Percentiles rank a stretch among this genome's conserved stretches.
Conservation (phyloP, 2,888 invertebrate genomes). For the Saturnia japonica region DNA sequence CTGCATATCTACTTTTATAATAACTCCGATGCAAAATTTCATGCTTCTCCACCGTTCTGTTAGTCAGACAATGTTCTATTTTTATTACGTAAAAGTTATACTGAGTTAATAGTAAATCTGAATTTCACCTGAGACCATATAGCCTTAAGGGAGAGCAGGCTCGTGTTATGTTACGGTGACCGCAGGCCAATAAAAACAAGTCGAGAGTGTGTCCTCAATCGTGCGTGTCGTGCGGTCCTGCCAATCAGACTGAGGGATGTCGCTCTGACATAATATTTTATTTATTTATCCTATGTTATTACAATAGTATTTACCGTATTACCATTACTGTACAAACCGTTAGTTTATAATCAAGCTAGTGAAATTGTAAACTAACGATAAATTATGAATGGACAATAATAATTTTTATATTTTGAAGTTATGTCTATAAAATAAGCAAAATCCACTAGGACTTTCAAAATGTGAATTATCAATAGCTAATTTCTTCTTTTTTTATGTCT, state of each 20-base stretch:
- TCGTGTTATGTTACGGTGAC: slow-evolving; percentile 75
- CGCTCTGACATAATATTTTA: slow-evolving; percentile 19
- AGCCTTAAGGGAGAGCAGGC: slow-evolving; percentile 41
- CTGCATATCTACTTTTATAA: no score
- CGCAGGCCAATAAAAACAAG: slow-evolving; percentile 78
- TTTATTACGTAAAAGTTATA: background rate
- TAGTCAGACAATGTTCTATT: background rate
- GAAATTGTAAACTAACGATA: no score
- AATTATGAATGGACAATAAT: no score
- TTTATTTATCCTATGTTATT: background rate
- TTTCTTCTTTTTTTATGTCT: no score
- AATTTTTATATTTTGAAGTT: no score
- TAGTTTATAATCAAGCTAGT: no score
- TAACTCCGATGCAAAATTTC: background rate
- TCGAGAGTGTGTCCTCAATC: slow-evolving; percentile 76
- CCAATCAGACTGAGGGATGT: slow-evolving; percentile 49
- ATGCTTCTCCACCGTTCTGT: background rate
- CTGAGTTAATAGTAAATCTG: slow-evolving; percentile 15
- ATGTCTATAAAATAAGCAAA: no score
- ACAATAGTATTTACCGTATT: no score
- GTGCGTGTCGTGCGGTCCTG: slow-evolving; percentile 70
- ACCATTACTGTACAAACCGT: no score
- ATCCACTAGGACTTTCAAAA: no score
- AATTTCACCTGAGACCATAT: slow-evolving; percentile 31
- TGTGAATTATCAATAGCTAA: no score